Conservation (phyloP, 1,140 invertebrate species). For the Druon quercuslanigerum region DNA sequence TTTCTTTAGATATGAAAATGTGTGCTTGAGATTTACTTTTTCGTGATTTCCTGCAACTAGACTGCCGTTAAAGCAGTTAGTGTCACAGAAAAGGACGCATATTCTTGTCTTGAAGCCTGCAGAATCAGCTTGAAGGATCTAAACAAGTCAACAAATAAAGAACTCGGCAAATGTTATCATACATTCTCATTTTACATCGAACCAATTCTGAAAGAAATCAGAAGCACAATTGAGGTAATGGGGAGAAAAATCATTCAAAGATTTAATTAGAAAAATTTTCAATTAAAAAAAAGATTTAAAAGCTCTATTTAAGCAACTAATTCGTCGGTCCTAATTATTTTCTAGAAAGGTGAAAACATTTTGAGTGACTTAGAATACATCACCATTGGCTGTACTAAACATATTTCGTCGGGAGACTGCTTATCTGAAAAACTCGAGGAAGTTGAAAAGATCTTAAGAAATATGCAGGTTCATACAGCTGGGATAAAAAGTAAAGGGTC, state of each 20-base stretch:
- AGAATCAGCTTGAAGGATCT: constrained; percentile 1
- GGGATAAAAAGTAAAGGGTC: constrained; percentile 1
- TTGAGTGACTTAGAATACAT: background rate
- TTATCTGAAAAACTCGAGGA: constrained; percentile 8
- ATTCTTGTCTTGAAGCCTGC: constrained; percentile 18
- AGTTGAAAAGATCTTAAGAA: constrained; percentile 9
- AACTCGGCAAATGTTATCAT: background rate
- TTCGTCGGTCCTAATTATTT: background rate
- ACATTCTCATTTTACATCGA: constrained; percentile 4
- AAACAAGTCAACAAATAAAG: constrained; percentile 4
- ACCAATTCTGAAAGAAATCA: background rate
- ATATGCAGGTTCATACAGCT: background rate
- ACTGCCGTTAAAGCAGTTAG: constrained; percentile 6
- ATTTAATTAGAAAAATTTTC: background rate
- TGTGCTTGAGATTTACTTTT: background rate
- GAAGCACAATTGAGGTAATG: background rate
- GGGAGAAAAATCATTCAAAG: background rate
- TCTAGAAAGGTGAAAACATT: background rate
- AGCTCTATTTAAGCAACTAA: background rate
- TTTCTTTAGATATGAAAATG: background rate
- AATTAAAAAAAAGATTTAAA: background rate
- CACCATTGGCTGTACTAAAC: constrained; percentile 11
- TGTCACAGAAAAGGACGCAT: background rate
- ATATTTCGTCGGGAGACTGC: background rate
- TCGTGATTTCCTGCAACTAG: constrained; percentile 15